Percentiles rank a stretch among this genome's conserved stretches.
phyloP scores from a whole-genome alignment of 2,113 vertebrate species.

The Sander lucioperca region DNA sequence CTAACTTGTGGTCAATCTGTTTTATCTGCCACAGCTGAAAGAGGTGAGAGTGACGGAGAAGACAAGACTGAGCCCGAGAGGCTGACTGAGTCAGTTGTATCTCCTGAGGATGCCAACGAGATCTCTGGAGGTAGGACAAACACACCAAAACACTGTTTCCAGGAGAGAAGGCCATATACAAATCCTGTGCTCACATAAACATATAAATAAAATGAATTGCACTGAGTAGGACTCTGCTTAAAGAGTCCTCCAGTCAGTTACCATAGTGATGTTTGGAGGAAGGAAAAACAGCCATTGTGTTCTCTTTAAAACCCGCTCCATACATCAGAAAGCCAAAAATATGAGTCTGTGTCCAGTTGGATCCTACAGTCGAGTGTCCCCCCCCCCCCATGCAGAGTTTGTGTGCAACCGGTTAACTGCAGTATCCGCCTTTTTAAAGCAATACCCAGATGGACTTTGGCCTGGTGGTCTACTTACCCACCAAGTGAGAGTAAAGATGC shows the following conservation, averaged over 20 bases:
- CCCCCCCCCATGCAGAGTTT: constrained; percentile 13
- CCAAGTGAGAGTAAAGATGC: constrained; percentile 22
- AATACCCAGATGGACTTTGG: neutral
- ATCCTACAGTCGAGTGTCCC: constrained; percentile 5
- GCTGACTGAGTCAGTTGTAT: constrained; percentile 48
- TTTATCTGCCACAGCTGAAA: constrained; percentile 59
- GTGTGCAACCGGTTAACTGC: constrained; percentile 6
- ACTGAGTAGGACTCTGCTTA: neutral
- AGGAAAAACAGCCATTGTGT: constrained; percentile 48
- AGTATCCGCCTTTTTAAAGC: constrained; percentile 25
- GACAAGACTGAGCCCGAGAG: constrained; percentile 69
- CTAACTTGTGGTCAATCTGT: constrained; percentile 8
- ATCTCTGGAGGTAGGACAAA: constrained; percentile 82
- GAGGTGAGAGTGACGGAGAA: constrained; percentile 51
- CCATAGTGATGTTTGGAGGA: constrained; percentile 73
- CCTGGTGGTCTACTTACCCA: constrained; percentile 48
- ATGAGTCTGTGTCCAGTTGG: constrained; percentile 23
- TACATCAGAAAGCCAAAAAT: constrained; percentile 32
- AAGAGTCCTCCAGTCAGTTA: constrained; percentile 44
- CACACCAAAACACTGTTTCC: constrained; percentile 40
- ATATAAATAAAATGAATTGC: constrained; percentile 20
- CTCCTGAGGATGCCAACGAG: constrained; percentile 78
- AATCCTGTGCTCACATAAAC: constrained; percentile 19
- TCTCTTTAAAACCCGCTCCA: constrained; percentile 24
- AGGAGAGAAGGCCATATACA: constrained; percentile 27